Evolutionary conservation across 2,797 vertebrate genomes (phyloP), one percentile per base, ranked within the genome.

Genomic region (Masticophis lateralis): DNA sequence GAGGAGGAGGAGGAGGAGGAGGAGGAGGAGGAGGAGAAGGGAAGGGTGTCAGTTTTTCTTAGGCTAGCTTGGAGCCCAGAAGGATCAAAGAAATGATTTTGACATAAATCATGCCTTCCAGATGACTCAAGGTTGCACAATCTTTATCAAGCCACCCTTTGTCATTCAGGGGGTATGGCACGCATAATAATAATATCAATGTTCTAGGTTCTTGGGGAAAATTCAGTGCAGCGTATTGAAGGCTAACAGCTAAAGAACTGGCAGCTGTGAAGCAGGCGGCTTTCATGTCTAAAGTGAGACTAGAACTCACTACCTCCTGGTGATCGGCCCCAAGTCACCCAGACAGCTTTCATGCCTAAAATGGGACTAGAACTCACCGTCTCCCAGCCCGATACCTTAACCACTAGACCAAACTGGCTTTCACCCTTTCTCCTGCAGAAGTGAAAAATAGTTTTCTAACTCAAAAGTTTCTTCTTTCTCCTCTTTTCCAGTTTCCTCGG

Each of bases 381-480:
- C 63, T 53, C 53, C 53, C 0, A 74, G 14, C n/a, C 66, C n/a
- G 7, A 32, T 32, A 6, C 14, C 66, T 74, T 8, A 18, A 74
- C 66, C n/a, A 18, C n/a, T n/a, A 32, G 13, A 32, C 2, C 13
- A 32, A 66, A n/a, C 63, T 7, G 12, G 11, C 28, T 14, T 13
- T 66, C 5, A 5, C 2, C 13, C n/a, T 43, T 89, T 88, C 56
- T 94, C 28, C 8, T 88, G 27, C 56, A 18, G 55, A 59, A 51
- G 86, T 22, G 57, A 53, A 93, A 93, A 95, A 47, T 37, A 92
- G 89, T 93, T 92, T 92, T 60, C 5, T 22, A 92, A 27, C 57
- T 51, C 83, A 92, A 79, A 92, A 93, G 18, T 61, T n/a, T 5
- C 18, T 90, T 86, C 55, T 28, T 61, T 87, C 27, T 43, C 53